Evolutionary conservation across 37 sponge, comb jelly and placozoan species (phyloP), one percentile per base, ranked within the genome.

Genomic region (Beroe ovata): DNA sequence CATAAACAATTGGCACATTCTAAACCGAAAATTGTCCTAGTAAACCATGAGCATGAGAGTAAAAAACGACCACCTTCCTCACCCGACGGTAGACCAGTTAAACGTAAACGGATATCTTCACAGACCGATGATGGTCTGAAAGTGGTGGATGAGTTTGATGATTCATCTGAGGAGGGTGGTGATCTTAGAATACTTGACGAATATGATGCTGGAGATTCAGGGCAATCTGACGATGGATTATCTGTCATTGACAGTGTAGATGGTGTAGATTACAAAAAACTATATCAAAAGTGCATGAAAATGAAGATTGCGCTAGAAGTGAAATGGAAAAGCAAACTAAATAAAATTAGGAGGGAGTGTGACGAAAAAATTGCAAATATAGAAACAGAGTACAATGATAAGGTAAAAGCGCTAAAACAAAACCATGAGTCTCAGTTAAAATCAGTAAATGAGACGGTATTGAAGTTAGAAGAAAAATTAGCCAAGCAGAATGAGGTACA

Each of bases 231-330:
- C 11, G 54, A 47, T 16, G 11, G 11, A 16, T 11, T 47, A 16
- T 16, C 6, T 16, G 11, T 47, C 11, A 47, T 47, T 47, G 54
- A 47, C 54, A 47, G 54, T 16, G 6, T 47, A 16, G 11, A 11
- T 47, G 54, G 11, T 47, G 54, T 16, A 47, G 35, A 66, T 16
- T 66, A 66, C 69, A 66, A 66, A 37, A 66, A 66, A 66, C 34
- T 66, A 30, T 66, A 61, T 61, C 23, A 61, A 20, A 25, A 61
- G 8, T 61, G 63, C 21, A 47, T 47, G 11, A 47, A 47, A 47
- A 11, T 6, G 11, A 47, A 47, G n/a, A n/a, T n/a, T n/a, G n/a
- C n/a, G n/a, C n/a, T n/a, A n/a, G n/a, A n/a, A n/a, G n/a, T n/a
- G n/a, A n/a, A n/a, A n/a, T n/a, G n/a, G n/a, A n/a, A n/a, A n/a